A percentile compares a stretch with the other conserved stretches of the same genome.
Conservation (phyloP, 1,140 invertebrate genomes). For the Zaprionus inermis region DNA sequence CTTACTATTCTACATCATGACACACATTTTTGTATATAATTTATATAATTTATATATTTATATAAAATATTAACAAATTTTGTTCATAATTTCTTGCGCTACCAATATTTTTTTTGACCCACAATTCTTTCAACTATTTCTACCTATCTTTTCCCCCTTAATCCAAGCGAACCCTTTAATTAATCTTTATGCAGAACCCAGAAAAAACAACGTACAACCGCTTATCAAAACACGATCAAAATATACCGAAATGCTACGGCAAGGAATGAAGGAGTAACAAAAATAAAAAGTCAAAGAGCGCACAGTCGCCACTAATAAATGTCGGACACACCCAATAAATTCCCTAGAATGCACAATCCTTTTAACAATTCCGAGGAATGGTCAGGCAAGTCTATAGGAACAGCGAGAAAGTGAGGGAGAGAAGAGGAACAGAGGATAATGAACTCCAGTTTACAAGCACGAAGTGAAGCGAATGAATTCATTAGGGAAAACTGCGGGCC, state of each 20-base stretch:
- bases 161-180: slow-evolving; percentile 51
- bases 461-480: slow-evolving; percentile 81
- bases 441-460: slow-evolving; percentile 73
- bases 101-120: no score
- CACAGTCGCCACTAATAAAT: slow-evolving; percentile 56
- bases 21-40: no score
- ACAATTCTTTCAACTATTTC: no score
- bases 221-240: slow-evolving; percentile 76
- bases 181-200: slow-evolving; percentile 46
- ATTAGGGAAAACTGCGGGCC: slow-evolving; percentile 76
- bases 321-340: slow-evolving; percentile 78
- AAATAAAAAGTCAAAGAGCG: slow-evolving; percentile 9
- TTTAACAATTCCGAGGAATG: slow-evolving; percentile 62
- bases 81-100: no score
- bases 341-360: slow-evolving; percentile 74
- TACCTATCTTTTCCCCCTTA: no score
- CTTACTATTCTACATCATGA: no score
- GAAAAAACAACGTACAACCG: slow-evolving; percentile 49
- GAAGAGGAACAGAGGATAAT: slow-evolving; percentile 55
- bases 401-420: not conserved
- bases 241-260: slow-evolving; percentile 24
- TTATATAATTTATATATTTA: no score
- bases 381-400: not conserved
- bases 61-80: no score
- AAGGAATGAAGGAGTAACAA: not conserved